phyloP scores from a whole-genome alignment of 2,797 vertebrate species.

The Hafferia zeledoni region DNA sequence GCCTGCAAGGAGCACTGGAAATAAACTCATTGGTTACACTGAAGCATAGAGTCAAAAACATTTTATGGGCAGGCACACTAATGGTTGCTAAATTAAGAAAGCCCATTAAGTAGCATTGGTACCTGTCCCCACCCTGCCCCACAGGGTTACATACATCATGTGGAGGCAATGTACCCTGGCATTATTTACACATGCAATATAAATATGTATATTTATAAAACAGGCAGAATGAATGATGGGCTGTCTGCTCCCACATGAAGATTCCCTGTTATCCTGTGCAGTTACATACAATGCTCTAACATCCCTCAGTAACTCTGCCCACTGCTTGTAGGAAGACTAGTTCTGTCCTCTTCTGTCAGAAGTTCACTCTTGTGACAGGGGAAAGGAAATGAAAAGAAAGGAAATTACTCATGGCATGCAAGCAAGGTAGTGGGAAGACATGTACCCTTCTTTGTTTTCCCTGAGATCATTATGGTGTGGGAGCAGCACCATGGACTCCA shows the following conservation, averaged over 20 bases:
- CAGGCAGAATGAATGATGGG: neutral
- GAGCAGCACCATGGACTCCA: neutral
- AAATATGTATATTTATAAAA: slow-evolving; percentile 15
- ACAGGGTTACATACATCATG: neutral
- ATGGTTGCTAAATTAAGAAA: slow-evolving; percentile 35
- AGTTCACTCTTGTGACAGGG: neutral
- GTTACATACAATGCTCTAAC: rapidly evolving
- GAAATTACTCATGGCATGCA: neutral
- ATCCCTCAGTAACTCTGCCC: neutral
- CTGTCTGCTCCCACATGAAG: neutral
- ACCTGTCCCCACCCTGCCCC: rapidly evolving
- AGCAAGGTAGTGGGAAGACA: rapidly evolving
- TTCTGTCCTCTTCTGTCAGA: neutral
- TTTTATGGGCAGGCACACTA: neutral
- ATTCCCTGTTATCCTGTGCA: neutral
- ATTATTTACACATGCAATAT: neutral
- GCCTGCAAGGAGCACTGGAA: slow-evolving; percentile 64
- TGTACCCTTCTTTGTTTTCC: neutral
- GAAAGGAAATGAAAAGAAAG: neutral
- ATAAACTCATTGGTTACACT: slow-evolving; percentile 51
- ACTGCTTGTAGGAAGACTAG: neutral
- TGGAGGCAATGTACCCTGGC: neutral
- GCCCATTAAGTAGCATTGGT: neutral
- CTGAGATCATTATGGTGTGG: neutral
- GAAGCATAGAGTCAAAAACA: neutral